Base-by-base conservation (phyloP, 2,888 invertebrate species). In the Oxytorus armatus region DNA sequence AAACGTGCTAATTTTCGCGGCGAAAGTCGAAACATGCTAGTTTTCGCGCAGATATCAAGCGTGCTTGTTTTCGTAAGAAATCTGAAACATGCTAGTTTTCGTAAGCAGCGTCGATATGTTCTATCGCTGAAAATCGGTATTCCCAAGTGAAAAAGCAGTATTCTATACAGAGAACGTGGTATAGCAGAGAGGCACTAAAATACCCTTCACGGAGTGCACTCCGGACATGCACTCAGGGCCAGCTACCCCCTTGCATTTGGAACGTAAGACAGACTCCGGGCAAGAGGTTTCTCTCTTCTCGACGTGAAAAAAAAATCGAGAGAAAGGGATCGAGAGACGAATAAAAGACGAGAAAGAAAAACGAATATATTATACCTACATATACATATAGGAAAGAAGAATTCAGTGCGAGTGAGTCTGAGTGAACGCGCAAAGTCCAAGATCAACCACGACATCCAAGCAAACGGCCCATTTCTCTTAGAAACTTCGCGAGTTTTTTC, bases 191-290 rank as follows among this genome's bases (percentile, higher is more conserved):
- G 73, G 73, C 49, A 65, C 69, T 55, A 77, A 80, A 80, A 80
- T 80, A 77, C 73, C 77, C 69, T 73, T 74, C 29, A 57, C 57
- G 59, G n/a, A 53, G 68, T 72, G 76, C 76, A 72, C 79, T 73
- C n/a, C 69, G 80, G 77, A 77, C 65, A 70, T 79, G 75, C 75
- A 75, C 79, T 74, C 74, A 65, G 59, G n/a, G 70, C 65, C 14
- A 63, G 69, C 69, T 49, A n/a, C n/a, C 63, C 59, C 75, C 42
- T 70, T 76, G 73, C 68, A 75, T 70, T 70, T 66, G 65, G 51
- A 70, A 74, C 65, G 78, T 25, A 33, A 63, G 72, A 73, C 51
- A 74, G 77, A 75, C 42, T 42, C 47, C 65, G 57, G 49, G 78
- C 79, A 61, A 70, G n/a, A n/a, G 63, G 61, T 77, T 69, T 70